Percentiles rank a stretch among this genome's conserved stretches.
Conservation (phyloP, 2,888 invertebrate genomes). For the Callyntrura sp. region DNA sequence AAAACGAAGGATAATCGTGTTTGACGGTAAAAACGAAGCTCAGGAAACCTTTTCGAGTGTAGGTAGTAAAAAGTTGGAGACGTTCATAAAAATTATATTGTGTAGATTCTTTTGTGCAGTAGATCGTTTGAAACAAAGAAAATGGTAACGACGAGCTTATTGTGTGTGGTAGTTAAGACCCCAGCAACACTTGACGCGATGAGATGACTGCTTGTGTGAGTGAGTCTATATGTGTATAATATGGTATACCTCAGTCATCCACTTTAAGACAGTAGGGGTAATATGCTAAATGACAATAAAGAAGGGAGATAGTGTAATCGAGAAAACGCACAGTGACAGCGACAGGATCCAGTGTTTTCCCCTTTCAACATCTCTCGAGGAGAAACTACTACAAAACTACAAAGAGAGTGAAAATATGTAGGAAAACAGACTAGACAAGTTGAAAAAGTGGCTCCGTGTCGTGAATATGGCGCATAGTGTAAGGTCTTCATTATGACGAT, state of each 20-base stretch:
- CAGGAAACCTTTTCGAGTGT: too few species aligned
- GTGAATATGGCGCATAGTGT: not conserved
- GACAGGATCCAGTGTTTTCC: not conserved
- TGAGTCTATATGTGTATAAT: too few species aligned
- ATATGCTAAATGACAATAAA: slow-evolving; percentile 36
- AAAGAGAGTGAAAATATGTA: not conserved
- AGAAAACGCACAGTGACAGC: not conserved
- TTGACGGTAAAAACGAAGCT: too few species aligned
- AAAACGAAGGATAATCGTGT: too few species aligned
- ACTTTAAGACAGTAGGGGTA: slow-evolving; percentile 2
- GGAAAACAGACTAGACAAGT: not conserved
- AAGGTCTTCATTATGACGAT: slow-evolving; percentile 38
- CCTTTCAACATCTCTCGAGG: too few species aligned
- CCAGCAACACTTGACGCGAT: not conserved
- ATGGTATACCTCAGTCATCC: too few species aligned
- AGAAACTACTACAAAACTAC: too few species aligned
- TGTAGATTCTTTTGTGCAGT: too few species aligned
- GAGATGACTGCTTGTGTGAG: slow-evolving; percentile 10
- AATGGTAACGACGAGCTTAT: not conserved
- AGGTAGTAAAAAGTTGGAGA: too few species aligned
- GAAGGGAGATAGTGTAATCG: not conserved
- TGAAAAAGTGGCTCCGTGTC: slow-evolving; percentile 14
- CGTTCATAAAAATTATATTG: too few species aligned
- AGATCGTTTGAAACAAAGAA: too few species aligned
- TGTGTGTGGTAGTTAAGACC: slow-evolving; percentile 8